Percentiles rank a stretch among this genome's conserved stretches.
These are phyloP conservation scores for Coccyzus lansbergi DNA, from an alignment of 2,797 vertebrate genomes.

Conservation along the genomic window DNA sequence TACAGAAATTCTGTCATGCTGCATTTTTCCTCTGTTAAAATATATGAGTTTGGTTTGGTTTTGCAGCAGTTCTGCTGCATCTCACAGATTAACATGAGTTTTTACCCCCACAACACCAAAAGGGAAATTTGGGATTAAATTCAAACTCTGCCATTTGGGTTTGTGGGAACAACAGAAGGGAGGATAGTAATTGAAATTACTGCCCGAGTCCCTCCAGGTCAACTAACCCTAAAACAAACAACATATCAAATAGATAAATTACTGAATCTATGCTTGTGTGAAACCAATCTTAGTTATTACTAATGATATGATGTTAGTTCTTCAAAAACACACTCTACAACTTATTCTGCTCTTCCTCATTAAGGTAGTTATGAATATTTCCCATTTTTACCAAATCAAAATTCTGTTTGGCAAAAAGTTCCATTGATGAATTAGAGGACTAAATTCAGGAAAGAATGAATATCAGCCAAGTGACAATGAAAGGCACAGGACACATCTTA, in stretches of 20 bases:
- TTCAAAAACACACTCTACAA: background rate
- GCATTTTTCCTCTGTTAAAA: background rate
- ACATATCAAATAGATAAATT: background rate
- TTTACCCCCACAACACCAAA: background rate
- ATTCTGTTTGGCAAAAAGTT: background rate
- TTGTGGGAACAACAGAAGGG: background rate
- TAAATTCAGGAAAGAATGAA: background rate
- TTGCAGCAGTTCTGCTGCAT: background rate
- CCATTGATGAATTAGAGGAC: background rate
- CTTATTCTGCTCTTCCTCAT: background rate
- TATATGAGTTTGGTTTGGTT: background rate
- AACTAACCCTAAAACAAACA: background rate
- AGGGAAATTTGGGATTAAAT: background rate
- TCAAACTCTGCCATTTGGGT: background rate
- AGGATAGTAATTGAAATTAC: background rate
- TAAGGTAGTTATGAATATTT: background rate
- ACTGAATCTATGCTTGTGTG: background rate
- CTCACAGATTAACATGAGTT: background rate
- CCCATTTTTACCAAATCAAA: background rate
- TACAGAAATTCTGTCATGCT: background rate
- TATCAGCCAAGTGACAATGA: background rate
- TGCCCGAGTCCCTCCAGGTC: background rate
- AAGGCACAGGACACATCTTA: background rate
- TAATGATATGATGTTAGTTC: background rate
- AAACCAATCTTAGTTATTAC: background rate